Percentiles rank a stretch among this genome's conserved stretches.
phyloP scores from a whole-genome alignment of 2,113 vertebrate species.

The Sebastes fasciatus region DNA sequence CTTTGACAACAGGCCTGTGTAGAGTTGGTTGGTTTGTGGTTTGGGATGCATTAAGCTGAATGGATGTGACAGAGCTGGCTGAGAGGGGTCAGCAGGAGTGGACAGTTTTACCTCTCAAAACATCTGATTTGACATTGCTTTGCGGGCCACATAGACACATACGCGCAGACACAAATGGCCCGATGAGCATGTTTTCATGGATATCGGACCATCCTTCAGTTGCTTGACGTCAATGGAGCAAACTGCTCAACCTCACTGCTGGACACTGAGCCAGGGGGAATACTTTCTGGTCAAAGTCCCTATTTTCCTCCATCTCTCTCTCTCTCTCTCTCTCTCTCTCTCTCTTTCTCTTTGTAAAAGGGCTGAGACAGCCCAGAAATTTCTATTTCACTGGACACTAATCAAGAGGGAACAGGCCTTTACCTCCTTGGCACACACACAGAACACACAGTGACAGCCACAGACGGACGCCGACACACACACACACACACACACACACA shows the following conservation, averaged over 20 bases:
- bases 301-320: constrained; percentile 1
- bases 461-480: constrained; percentile 3
- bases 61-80: constrained; percentile 32
- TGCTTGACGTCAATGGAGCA: constrained; percentile 66
- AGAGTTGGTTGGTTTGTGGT: constrained; percentile 1
- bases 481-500: constrained; percentile 14
- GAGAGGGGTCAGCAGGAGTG: constrained; percentile 31
- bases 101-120: constrained; percentile 51
- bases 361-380: constrained; percentile 40
- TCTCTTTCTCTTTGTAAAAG: constrained; percentile 18
- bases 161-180: constrained; percentile 4
- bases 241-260: constrained; percentile 65
- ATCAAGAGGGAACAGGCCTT: constrained; percentile 59
- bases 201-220: constrained; percentile 54
- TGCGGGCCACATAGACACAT: constrained; percentile 9
- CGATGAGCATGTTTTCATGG: constrained; percentile 58
- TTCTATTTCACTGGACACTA: constrained; percentile 56
- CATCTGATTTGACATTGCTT: constrained; percentile 44
- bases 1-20: constrained; percentile 13
- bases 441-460: constrained; percentile 57
- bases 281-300: constrained; percentile 67
- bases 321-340: not conserved
- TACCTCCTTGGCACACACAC: constrained; percentile 50
- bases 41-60: constrained; percentile 13
- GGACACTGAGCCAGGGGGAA: constrained; percentile 62